A percentile compares a stretch with the other conserved stretches of the same genome.
Conservation (phyloP, 2,888 invertebrate species). For the Phorcus lineatus region DNA sequence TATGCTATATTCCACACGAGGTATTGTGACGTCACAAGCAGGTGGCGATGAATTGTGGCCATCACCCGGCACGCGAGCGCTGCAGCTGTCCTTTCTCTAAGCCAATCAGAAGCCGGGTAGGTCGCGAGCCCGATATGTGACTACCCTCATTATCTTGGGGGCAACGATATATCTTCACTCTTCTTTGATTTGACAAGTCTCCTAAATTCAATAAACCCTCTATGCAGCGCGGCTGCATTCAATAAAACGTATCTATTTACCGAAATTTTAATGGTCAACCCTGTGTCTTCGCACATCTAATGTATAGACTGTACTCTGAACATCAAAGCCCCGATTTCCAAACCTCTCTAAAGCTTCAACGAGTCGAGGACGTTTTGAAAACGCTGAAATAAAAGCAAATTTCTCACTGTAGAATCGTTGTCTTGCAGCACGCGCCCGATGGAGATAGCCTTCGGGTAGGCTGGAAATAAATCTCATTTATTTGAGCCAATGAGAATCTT, state of each 20-base stretch:
- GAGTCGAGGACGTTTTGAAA: not conserved
- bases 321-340: not conserved
- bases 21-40: constrained; percentile 65
- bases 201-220: constrained; percentile 23
- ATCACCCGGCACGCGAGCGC: constrained; percentile 61
- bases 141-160: constrained; percentile 21
- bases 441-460: constrained; percentile 1
- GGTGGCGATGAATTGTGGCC: constrained; percentile 52
- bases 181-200: constrained; percentile 25
- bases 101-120: constrained; percentile 54
- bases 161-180: constrained; percentile 17
- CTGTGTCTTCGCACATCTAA: not conserved
- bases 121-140: not conserved
- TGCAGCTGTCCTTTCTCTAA: constrained; percentile 54
- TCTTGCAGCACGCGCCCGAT: not conserved
- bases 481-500: constrained; percentile 9
- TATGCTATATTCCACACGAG: constrained; percentile 34
- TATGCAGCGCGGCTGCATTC: constrained; percentile 1
- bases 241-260: constrained; percentile 29
- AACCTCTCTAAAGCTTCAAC: not conserved
- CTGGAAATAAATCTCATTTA: constrained; percentile 8
- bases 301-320: not conserved
- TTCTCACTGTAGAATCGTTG: not conserved
- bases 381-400: not conserved
- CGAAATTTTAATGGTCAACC: constrained; percentile 8